Base-by-base conservation (phyloP, 2,797 vertebrate genomes). In the Arrhamphus sclerolepis region DNA sequence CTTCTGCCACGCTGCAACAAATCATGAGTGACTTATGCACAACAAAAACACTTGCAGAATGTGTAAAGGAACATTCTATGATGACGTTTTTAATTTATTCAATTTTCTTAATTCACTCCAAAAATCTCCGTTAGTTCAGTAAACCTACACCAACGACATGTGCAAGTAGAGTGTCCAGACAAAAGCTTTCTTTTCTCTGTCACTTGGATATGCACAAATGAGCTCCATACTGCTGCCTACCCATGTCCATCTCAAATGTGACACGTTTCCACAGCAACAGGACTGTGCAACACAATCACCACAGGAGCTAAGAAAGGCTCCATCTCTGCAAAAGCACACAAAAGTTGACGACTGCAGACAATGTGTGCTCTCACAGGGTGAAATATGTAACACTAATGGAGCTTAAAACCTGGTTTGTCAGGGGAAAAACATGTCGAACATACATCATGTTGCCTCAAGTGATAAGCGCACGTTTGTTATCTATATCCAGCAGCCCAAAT, bases 181-280 rank as follows among this genome's bases (percentile, higher is more conserved):
- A 80, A 56, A 54, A 5, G 39, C 5, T 43, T 7, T 26, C 19
- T 38, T 26, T 13, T 3, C 20, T 55, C 55, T 70, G 69, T 61
- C 66, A 74, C 50, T 47, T 62, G 51, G 65, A 84, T 57, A 68
- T 50, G 34, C 57, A 63, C 54, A 61, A 67, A 48, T 7, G 38
- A 62, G 75, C 75, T 61, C 53, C 70, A 77, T 72, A 70, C 66
- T 66, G 69, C 77, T 56, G 75, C 81, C 66, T 75, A 53, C 77
- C 73, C 63, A 54, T 65, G 76, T 84, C 83, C 73, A 70, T 86
- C 83, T 82, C 70, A 46, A 77, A 75, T 79, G 78, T 80, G 82
- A 86, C 81, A 73, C 11, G 84, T 91, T 87, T 80, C 89, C 85
- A 89, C 48, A 65, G 86, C 85, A 89, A 91, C 87, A 60, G 52